Base-by-base conservation (phyloP, 2,888 invertebrate genomes). In the Scaptodrosophila latifasciaeformis region DNA sequence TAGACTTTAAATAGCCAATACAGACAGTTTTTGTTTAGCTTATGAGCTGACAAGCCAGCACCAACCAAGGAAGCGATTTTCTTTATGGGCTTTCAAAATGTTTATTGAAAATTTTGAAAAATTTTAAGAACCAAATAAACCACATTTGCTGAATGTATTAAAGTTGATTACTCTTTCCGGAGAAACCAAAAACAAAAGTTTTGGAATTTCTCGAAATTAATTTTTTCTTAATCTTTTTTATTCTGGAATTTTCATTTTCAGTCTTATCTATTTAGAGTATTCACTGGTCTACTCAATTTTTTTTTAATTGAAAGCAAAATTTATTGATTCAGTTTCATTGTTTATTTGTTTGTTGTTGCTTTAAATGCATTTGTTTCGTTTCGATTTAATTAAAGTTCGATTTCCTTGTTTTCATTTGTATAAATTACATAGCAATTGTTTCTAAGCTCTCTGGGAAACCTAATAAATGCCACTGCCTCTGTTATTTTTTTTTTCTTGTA, bases 341-440 rank as follows among this genome's bases (percentile, higher is more conserved):
- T 34, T 34, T 34, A 34, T 34, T 13, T 1, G 37, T 13, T 17
- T 37, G 17, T 37, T 13, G 13, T 10, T 37, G 37, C 37, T 37
- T 37, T 15, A 10, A 37, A n/a, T n/a, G n/a, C n/a, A n/a, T n/a
- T n/a, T n/a, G n/a, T n/a, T n/a, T n/a, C n/a, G n/a, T n/a, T n/a
- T n/a, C n/a, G n/a, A n/a, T n/a, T n/a, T n/a, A n/a, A 37, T 37
- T 37, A 17, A 17, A 37, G 17, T 34, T 37, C 15, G 15, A 37
- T 15, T 37, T 37, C 18, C 17, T 13, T 37, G 17, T 78, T 75
- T 75, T 62, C 79, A 71, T 68, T 70, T 65, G 75, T 62, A n/a
- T n/a, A n/a, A n/a, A n/a, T n/a, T 12, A 34, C 6, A 13, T 35
- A 10, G 37, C 17, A 37, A 37, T 37, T 37, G 37, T 37, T 37